Evolutionary conservation across 1,140 invertebrate genomes (phyloP), one percentile per base, ranked within the genome.

Genomic region (Diorhabda carinulata): DNA sequence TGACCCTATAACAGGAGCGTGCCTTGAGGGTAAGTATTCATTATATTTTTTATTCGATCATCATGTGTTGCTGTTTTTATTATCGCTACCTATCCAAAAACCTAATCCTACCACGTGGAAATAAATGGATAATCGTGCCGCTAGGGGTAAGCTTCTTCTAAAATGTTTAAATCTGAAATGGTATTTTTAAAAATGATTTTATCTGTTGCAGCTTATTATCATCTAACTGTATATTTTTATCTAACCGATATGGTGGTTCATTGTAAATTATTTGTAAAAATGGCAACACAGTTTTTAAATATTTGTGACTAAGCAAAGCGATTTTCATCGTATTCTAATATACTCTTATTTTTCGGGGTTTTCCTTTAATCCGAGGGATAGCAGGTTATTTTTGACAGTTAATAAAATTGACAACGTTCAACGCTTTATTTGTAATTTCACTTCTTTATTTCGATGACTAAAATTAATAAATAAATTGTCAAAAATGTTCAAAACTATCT

Each of bases 1-100:
- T 72, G 89, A 93, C 81, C 86, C 87, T 56, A 84, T 86, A 61
- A 91, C 90, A 5, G 90, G 90, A 25, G 90, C 88, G 64, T 94
- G 92, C 79, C 86, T 91, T 70, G 88, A 91, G 89, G 91, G 92
- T 91, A 87, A 84, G 86, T 72, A 70, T 2, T 10, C n/a, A 52
- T 8, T 57, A 7, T 47, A 10, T 42, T 44, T 66, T 25, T 2
- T 52, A 41, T 41, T 41, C 64, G 8, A 61, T 70, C 52, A 61
- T 42, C 45, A 65, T 67, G 79, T 79, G 78, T 80, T 80, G 78
- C 77, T 80, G 79, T 80, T 80, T 78, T 73, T 60, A 69, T 70
- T 73, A 67, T 59, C 72, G 71, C 71, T 41, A 64, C 63, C 67
- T 67, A 52, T 67, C 62, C 57, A 61, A 42, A 64, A 25, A 66